Conservation (phyloP, 2,888 invertebrate genomes). For the Phengaris arion region DNA sequence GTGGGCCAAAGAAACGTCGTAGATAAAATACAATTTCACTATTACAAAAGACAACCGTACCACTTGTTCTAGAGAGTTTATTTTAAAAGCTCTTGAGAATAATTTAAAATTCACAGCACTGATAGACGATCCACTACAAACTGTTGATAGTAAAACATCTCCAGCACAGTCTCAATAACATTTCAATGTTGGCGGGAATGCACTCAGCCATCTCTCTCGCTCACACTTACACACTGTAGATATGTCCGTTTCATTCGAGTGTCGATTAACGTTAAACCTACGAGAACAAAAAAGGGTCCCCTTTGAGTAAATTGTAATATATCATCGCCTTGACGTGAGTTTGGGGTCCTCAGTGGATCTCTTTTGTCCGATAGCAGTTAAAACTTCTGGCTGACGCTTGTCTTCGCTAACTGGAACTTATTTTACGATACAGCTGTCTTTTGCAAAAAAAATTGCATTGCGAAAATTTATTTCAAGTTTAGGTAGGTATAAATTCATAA, state of each 20-base stretch:
- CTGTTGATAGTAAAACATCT: conserved; percentile 72
- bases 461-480: too few species aligned
- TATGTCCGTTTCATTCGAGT: conserved; percentile 42
- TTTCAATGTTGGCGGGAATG: conserved; percentile 68
- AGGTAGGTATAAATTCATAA: too few species aligned
- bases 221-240: conserved; percentile 42
- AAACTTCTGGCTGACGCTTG: conserved; percentile 71
- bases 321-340: conserved; percentile 75
- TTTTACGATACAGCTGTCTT: conserved; percentile 26
- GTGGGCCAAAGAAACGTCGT: neutral
- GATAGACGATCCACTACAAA: conserved; percentile 58
- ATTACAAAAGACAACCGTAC: neutral
- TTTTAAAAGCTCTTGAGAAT: neutral
- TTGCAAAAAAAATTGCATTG: conserved; percentile 6
- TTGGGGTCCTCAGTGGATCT: conserved; percentile 63
- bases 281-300: conserved; percentile 79
- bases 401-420: conserved; percentile 41
- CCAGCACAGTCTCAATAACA: conserved; percentile 65
- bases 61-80: neutral
- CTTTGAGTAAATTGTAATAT: conserved; percentile 77
- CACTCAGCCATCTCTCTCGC: conserved; percentile 51
- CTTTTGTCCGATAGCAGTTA: conserved; percentile 65
- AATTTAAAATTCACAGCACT: conserved; percentile 46
- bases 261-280: conserved; percentile 74
- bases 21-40: neutral